These are phyloP conservation scores for Darevskia mixta DNA, from an alignment of 2,797 vertebrate species.

Conservation along the genomic window DNA sequence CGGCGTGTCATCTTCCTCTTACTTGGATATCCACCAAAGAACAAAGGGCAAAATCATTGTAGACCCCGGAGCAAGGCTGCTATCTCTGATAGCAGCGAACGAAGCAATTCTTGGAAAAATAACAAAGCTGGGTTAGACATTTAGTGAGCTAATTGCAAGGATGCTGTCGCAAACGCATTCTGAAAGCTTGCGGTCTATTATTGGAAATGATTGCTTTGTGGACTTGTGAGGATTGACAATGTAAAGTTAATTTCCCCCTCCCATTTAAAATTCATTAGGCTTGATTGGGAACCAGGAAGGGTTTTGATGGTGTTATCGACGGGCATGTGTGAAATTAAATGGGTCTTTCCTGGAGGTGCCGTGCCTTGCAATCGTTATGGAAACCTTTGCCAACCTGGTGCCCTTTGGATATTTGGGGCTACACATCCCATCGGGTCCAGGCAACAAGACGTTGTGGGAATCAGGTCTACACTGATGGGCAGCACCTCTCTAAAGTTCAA, in stretches of 20 bases:
- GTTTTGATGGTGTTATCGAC: conserved; percentile 27
- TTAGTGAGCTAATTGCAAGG: conserved; percentile 70
- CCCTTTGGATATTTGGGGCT: too few species aligned
- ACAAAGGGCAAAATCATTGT: conserved; percentile 79
- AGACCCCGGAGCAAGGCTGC: conserved; percentile 55
- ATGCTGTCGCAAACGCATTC: conserved; percentile 75
- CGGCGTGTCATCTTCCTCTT: conserved; percentile 71
- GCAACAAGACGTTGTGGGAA: too few species aligned
- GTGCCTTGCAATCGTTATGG: conserved; percentile 10
- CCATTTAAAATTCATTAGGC: conserved; percentile 65
- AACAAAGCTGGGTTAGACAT: conserved; percentile 67
- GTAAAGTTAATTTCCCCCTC: background rate
- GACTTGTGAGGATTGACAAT: conserved; percentile 62
- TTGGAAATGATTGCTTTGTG: conserved; percentile 81
- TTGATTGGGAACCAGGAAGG: conserved; percentile 26
- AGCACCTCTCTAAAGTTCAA: too few species aligned
- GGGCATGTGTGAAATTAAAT: conserved; percentile 38
- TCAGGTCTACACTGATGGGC: too few species aligned
- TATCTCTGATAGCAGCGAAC: conserved; percentile 68
- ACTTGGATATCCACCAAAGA: conserved; percentile 61
- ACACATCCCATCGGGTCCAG: too few species aligned
- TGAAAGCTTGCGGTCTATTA: conserved; percentile 84
- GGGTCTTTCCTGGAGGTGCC: conserved; percentile 41
- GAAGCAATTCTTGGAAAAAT: conserved; percentile 67
- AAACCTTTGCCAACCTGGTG: too few species aligned